Conservation (phyloP, 2,888 invertebrate genomes). For the Drosophila lacicola region DNA sequence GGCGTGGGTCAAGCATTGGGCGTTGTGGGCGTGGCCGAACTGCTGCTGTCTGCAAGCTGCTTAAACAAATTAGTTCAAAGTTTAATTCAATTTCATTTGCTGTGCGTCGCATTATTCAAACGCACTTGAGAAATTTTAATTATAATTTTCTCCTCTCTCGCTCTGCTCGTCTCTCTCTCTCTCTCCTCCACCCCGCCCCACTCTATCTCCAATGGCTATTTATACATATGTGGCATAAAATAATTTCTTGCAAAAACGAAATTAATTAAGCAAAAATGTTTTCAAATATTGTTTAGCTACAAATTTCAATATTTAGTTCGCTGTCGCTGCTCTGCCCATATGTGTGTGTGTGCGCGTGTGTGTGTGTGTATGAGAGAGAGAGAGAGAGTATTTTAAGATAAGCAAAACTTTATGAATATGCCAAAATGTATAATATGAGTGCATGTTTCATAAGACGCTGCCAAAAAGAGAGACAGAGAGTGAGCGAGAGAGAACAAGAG, state of each 20-base stretch:
- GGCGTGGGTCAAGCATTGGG: constrained; percentile 10
- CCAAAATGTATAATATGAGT: constrained; percentile 44
- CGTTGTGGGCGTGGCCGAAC: constrained; percentile 19
- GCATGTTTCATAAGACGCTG: constrained; percentile 32
- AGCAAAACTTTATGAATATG: constrained; percentile 69
- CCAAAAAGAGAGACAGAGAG: background rate
- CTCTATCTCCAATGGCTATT: constrained; percentile 19
- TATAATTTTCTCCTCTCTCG: constrained; percentile 22
- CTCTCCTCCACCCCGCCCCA: background rate
- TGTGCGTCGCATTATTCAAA: constrained; percentile 15
- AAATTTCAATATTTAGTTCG: constrained; percentile 36
- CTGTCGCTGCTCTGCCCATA: constrained; percentile 1
- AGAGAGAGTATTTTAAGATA: constrained; percentile 65
- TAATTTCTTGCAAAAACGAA: constrained; percentile 31
- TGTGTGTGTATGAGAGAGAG: constrained; percentile 11
- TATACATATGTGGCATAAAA: constrained; percentile 23
- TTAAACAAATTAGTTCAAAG: constrained; percentile 65
- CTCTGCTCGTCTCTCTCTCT: background rate
- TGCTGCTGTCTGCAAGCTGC: constrained; percentile 28
- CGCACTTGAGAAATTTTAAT: constrained; percentile 42
- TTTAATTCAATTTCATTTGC: constrained; percentile 58
- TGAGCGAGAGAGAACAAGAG: background rate
- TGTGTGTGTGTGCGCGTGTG: background rate
- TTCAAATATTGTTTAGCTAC: constrained; percentile 28
- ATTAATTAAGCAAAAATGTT: constrained; percentile 52